Base-by-base conservation (phyloP, 2,888 invertebrate genomes). In the Torymus texanus region DNA sequence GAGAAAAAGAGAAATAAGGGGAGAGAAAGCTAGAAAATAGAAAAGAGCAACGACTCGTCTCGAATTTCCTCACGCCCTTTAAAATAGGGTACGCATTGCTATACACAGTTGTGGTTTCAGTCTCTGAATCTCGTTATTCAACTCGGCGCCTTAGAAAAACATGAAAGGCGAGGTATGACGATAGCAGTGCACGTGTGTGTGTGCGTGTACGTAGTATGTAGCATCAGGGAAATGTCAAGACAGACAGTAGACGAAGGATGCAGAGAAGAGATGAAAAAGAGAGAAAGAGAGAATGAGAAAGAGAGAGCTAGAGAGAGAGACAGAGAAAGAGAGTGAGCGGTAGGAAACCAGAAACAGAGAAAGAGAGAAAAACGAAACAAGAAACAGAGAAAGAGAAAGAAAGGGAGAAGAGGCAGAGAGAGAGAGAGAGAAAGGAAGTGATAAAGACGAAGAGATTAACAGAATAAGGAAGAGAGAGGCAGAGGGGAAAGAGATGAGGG, bases 401-500 rank as follows among this genome's bases (percentile, higher is more conserved):
- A 63, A 75, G 21, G 67, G 29, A 67, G 65, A 53, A 21, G 66
- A 63, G 68, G 72, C n/a, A 71, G 29, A 67, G 65, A 72, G 16
- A 65, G 53, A 67, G 50, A 16, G 16, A 29, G 16, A n/a, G 58
- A 51, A 29, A 53, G 14, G 5, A 55, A 53, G 21, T 13, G 21
- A 13, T 61, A 61, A 13, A n/a, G 55, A 55, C 5, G 55, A 2
- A 55, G 14, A 4, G 66, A 66, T 21, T 11, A 16, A 29, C 21
- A 14, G 29, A 53, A 51, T 18, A 53, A 66, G 66, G 14, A 53
- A 51, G 24, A 16, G 63, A n/a, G 41, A 14, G 14, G 16, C 56
- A 24, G 55, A 53, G 55, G 14, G 53, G 8, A 21, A 29, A 21
- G 29, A n/a, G 24, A 29, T 5, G n/a, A 11, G n/a, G 16, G 59